Percentiles rank a stretch among this genome's conserved stretches.
Conservation (phyloP, 2,797 vertebrate genomes). For the Prionace glauca region DNA sequence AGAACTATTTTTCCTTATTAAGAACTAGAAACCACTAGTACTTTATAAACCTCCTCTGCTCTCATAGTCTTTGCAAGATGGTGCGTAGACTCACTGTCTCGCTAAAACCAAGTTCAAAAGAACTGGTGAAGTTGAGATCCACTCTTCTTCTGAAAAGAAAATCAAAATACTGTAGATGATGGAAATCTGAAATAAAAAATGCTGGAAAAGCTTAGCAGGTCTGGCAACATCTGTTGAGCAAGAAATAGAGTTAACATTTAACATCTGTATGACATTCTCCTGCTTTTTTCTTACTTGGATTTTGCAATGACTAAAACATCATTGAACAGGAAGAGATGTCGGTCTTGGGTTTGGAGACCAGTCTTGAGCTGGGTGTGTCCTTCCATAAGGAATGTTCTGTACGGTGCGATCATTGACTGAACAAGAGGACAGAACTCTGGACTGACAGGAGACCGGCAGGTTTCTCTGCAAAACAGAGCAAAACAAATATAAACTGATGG, state of each 20-base stretch:
- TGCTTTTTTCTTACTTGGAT: slow-evolving; percentile 72
- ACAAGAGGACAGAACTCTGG: slow-evolving; percentile 78
- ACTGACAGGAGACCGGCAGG: slow-evolving; percentile 67
- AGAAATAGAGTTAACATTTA: no score
- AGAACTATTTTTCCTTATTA: background rate
- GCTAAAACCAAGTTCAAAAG: background rate
- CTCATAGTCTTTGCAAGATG: background rate
- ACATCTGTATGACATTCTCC: no score
- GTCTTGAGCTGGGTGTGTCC: slow-evolving; percentile 78
- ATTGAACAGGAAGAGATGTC: slow-evolving; percentile 85
- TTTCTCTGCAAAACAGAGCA: slow-evolving; percentile 64
- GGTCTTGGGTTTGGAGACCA: slow-evolving; percentile 82
- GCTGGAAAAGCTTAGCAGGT: no score
- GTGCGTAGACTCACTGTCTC: background rate
- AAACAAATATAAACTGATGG: background rate
- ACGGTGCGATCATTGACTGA: slow-evolving; percentile 71
- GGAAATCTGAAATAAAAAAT: no score
- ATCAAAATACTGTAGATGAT: no score
- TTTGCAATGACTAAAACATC: slow-evolving; percentile 84
- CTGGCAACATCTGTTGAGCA: no score
- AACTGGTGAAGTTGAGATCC: background rate
- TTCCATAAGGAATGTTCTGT: slow-evolving; percentile 69
- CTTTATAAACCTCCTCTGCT: background rate
- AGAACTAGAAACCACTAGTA: background rate
- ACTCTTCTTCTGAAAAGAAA: background rate